Evolutionary conservation across 1,140 invertebrate genomes (phyloP), one percentile per base, ranked within the genome.

Genomic region (Zaprionus gabonicus): DNA sequence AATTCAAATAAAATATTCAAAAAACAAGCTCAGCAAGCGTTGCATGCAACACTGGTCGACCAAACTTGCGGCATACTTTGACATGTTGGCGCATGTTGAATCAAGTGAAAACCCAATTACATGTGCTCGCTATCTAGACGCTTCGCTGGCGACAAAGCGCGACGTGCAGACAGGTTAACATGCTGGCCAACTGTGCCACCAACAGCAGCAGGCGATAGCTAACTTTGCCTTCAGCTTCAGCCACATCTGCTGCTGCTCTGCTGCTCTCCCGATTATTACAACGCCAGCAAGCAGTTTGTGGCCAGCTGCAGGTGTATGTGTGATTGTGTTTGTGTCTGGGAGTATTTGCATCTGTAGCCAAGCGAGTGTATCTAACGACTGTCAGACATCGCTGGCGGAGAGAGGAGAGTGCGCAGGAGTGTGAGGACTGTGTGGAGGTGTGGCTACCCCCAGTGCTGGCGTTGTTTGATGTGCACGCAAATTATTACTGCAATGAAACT

Each of bases 41-140:
- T 49, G 17, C 31, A 23, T 12, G 38, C 36, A 13, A 57, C 38
- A 49, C 23, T 51, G 64, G 76, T 76, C 53, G 55, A 71, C 49
- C 65, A 71, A 78, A 75, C 77, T 83, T 83, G 77, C 72, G 84
- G 80, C 57, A 79, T 58, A 74, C 83, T 88, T 87, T 83, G 83
- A 86, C 83, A 86, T 80, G 77, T 86, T 87, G 76, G 62, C 84
- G 80, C 83, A 87, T 82, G 80, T 86, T 82, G 80, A 87, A 83
- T 87, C 84, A 87, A 80, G 84, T 83, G 83, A 83, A 88, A 87
- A 88, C 77, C 80, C 83, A 87, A 83, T 87, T 87, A 88, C 83
- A 88, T 81, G 81, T 87, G 73, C 80, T 59, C 34, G 28, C 68
- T 74, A 83, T 77, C 84, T 87, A 71, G 80, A 62, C 65, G 80